Conservation (phyloP, 2,888 invertebrate species). For the Mythimna impura region DNA sequence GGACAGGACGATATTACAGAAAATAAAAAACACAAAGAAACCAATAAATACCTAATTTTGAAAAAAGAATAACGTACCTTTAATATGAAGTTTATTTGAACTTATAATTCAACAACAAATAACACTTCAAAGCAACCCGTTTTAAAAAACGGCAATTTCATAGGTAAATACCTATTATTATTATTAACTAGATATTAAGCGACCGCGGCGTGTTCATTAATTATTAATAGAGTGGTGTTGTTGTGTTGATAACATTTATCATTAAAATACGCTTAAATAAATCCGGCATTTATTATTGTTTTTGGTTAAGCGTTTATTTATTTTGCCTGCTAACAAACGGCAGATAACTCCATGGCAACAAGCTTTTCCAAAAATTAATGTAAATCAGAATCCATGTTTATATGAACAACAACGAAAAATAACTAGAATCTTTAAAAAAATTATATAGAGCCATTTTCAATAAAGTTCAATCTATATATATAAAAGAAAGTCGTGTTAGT, state of each 20-base stretch:
- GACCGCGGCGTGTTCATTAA: conserved; percentile 27
- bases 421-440: background rate
- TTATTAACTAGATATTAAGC: conserved; percentile 18
- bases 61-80: too few relatives aligned
- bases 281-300: conserved; percentile 16
- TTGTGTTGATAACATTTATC: conserved; percentile 50
- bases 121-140: too few relatives aligned
- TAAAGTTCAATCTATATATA: too few relatives aligned
- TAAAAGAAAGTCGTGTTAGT: too few relatives aligned
- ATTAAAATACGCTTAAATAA: conserved; percentile 34
- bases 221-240: conserved; percentile 45
- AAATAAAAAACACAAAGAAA: too few relatives aligned
- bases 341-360: background rate
- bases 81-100: too few relatives aligned
- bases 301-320: conserved; percentile 21
- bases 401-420: background rate
- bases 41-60: too few relatives aligned
- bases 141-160: too few relatives aligned
- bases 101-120: too few relatives aligned
- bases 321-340: conserved; percentile 16
- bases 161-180: background rate
- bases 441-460: conserved; percentile 1
- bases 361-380: background rate
- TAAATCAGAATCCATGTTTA: background rate
- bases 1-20: too few relatives aligned